A percentile compares a stretch with the other conserved stretches of the same genome.
These are phyloP conservation scores for Pogoniulus pusillus DNA, from an alignment of 2,797 vertebrate genomes.

Conservation along the genomic window DNA sequence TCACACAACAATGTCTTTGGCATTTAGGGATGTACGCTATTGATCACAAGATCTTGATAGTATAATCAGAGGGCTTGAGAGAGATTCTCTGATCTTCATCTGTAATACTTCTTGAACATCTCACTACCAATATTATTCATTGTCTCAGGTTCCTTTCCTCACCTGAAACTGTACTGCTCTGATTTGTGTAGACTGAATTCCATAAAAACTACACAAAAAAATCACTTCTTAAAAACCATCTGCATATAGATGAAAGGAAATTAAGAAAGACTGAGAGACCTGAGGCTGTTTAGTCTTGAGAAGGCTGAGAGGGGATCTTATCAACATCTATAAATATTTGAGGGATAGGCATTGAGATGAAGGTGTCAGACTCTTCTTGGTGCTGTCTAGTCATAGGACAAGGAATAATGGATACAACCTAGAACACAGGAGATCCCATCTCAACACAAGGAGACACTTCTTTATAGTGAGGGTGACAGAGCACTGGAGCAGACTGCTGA, in stretches of 20 bases:
- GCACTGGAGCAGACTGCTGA: no score
- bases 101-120: neutral
- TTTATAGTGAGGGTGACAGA: no score
- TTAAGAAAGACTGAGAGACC: no score
- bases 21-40: neutral
- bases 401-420: no score
- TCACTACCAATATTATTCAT: neutral
- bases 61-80: neutral
- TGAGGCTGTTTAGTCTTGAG: no score
- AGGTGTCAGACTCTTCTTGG: no score
- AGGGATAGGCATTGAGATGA: no score
- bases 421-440: no score
- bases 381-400: no score
- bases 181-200: neutral
- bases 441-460: no score
- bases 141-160: neutral
- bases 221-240: neutral
- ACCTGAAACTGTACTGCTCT: neutral
- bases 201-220: neutral
- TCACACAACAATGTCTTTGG: neutral
- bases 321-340: no score
- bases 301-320: no score
- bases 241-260: fast-evolving
- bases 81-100: neutral
- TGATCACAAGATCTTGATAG: neutral